Evolutionary conservation across 1,140 invertebrate genomes (phyloP), one percentile per base, ranked within the genome.

Genomic region (Palaemon carinicauda): DNA sequence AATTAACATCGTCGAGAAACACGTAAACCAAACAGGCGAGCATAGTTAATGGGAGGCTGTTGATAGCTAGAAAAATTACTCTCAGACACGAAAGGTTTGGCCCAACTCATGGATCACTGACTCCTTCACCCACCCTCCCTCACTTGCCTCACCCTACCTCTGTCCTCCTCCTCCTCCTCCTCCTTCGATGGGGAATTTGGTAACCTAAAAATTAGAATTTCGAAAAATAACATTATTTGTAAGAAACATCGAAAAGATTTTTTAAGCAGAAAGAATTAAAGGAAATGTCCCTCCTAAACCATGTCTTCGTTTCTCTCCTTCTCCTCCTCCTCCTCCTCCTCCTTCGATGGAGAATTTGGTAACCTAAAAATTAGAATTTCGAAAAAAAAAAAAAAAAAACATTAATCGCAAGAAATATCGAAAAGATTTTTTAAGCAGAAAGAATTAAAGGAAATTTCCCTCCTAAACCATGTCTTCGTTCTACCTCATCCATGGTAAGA

Each of bases 51-150:
- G 79, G 79, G 65, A 33, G 56, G 65, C 41, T 24, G 33, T 3
- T 81, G 79, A 81, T 81, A 33, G 79, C 79, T n/a, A 24, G 60
- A 81, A 71, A 81, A 81, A 81, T 81, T 69, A 69, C 15, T 31
- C 33, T 31, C 33, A 56, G 41, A 71, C 79, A 81, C 79, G 79
- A 81, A 51, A 31, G 33, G 14, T n/a, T 24, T n/a, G 31, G 33
- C 31, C 33, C 31, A 24, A 29, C 10, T 15, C 71, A 19, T 33
- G 80, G 54, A 41, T 31, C 24, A 74, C 54, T 78, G 24, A 31
- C 73, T 75, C 73, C 33, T 33, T 31, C 73, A 3, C 33, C n/a
- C 10, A 3, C 73, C 33, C 73, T 14, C 3, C 33, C 73, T 31
- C 27, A 24, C 17, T 29, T 75, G 27, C 33, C 73, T 75, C 73